These are phyloP conservation scores for Frankliniella fusca DNA, from an alignment of 2,888 invertebrate genomes.

Conservation along the genomic window DNA sequence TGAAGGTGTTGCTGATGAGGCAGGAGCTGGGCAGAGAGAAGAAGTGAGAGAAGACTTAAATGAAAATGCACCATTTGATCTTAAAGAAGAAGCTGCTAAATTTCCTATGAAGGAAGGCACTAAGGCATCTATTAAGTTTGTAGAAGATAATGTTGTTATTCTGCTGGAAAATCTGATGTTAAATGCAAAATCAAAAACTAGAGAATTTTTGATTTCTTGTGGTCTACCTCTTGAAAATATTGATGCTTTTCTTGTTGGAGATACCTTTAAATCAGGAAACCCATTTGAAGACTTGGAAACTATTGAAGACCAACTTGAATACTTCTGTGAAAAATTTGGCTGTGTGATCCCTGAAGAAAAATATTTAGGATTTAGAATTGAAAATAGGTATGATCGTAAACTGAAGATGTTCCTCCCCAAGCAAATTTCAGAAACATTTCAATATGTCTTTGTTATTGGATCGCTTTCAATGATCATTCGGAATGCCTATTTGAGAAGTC, in stretches of 20 bases:
- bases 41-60: not conserved
- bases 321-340: not conserved
- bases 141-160: not conserved
- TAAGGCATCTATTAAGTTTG: not conserved
- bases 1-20: not conserved
- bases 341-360: not conserved
- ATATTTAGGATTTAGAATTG: not conserved
- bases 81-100: not conserved
- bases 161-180: not conserved
- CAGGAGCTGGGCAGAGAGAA: not conserved
- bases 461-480: not conserved
- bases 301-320: not conserved
- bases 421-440: not conserved
- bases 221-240: not conserved
- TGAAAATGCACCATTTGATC: not conserved
- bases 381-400: not conserved
- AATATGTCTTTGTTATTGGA: not conserved
- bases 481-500: not conserved
- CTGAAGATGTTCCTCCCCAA: not conserved
- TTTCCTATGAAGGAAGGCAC: not conserved
- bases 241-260: not conserved
- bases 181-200: not conserved
- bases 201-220: not conserved
- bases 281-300: not conserved
- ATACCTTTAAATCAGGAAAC: not conserved